These are phyloP conservation scores for Geopemphigus sp. DNA, from an alignment of 1,140 invertebrate species.

Conservation along the genomic window DNA sequence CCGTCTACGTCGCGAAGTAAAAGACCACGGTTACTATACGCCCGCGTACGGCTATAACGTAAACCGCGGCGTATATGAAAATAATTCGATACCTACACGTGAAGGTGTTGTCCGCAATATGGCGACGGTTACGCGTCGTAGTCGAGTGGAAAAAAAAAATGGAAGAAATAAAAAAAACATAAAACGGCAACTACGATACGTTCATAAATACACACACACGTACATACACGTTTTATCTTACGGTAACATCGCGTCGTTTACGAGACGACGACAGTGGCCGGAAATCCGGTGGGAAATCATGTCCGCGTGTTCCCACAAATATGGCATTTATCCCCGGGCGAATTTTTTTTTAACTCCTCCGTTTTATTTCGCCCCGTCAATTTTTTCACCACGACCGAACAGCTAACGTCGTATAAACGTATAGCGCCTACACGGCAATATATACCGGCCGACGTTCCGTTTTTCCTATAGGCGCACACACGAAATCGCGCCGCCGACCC, in stretches of 20 bases:
- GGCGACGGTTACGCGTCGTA: constrained; percentile 9
- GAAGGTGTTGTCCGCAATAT: not conserved
- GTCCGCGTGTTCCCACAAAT: constrained; percentile 29
- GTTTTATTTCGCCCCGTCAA: not conserved
- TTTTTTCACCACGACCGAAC: not conserved
- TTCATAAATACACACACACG: too few species aligned
- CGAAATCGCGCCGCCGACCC: too few species aligned
- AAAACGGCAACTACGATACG: too few species aligned
- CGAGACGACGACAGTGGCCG: not conserved
- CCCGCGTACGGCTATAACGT: too few species aligned
- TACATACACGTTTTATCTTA: not conserved
- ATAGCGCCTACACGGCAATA: too few species aligned
- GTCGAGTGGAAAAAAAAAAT: not conserved
- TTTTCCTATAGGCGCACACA: too few species aligned
- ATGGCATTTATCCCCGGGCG: not conserved
- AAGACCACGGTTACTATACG: too few species aligned
- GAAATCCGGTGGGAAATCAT: constrained; percentile 46
- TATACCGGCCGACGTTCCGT: too few species aligned
- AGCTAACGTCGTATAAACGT: not conserved
- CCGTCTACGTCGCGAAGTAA: too few species aligned
- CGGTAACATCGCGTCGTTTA: constrained; percentile 22
- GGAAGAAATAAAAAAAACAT: not conserved
- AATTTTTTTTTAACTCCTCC: not conserved
- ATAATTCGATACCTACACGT: not conserved
- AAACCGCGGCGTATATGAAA: too few species aligned